Base-by-base conservation (phyloP, 2,113 vertebrate species). In the Tursiops truncatus region DNA sequence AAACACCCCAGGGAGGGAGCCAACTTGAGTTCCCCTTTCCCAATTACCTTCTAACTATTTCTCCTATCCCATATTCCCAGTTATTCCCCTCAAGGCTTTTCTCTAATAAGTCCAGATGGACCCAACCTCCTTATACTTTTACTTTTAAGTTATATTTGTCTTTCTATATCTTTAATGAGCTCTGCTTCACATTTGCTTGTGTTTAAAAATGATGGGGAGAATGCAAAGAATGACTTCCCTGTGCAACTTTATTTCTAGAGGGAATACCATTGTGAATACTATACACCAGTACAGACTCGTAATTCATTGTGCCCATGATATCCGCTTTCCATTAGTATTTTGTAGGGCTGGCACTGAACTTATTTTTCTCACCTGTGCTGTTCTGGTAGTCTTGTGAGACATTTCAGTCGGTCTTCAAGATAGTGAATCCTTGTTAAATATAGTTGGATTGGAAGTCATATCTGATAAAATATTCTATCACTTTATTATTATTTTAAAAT, bases 1-100 rank as follows among this genome's bases (percentile, higher is more conserved):
- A 95, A 98, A 91, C 62, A 95, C 80, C 91, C 93, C 85, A 92
- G 92, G 47, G 93, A 96, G n/a, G 67, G 83, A 95, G 94, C 95
- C 97, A 97, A 76, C 50, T 38, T 0, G 6, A 96, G 79, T 86
- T 97, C 89, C 79, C 91, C 95, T 94, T 96, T 96, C 94, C 93
- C 96, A 97, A 84, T 97, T 97, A 97, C 93, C 90, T 96, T 81
- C 91, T 92, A 90, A 95, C 94, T 97, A 68, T 92, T 85, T 96
- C 94, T 97, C 63, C 83, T 82, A 63, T 88, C 84, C 89, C 74
- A 65, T 73, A 91, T 84, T 91, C 71, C 79, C 65, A 92, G 65
- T 65, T 92, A 68, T 84, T 90, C 92, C 89, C 87, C 90, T 97
- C 62, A 96, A 96, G 94, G 95, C 74, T 98, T 96, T 95, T 95